Base-by-base conservation (phyloP, 2,888 invertebrate genomes). In the Antheraea yamamai region DNA sequence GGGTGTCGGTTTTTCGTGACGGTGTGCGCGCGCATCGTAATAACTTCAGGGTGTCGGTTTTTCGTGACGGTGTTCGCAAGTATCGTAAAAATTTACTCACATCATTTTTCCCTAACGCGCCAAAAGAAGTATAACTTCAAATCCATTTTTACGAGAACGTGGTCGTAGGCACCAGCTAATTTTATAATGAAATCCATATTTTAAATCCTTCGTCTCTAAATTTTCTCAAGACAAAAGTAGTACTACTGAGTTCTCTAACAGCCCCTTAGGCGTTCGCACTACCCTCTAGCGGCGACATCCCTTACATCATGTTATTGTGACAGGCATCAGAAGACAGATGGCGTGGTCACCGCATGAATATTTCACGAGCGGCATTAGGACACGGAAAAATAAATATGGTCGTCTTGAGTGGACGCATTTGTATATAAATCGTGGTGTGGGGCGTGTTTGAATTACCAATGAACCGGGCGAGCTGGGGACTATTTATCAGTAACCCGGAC, bases 371-470 rank as follows among this genome's bases (percentile, higher is more conserved):
- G 87, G 90, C 91, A 93, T 94, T 93, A 93, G 91, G 91, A 88
- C 89, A 86, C 86, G 89, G 91, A 91, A 93, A 93, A 93, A 93
- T 93, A 94, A 93, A 94, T 93, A 93, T 91, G 91, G 88, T 87
- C 84, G 89, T 89, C 90, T 91, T 90, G 86, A 87, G 87, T 90
- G 91, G 89, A 89, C 92, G 91, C 90, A 91, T 92, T 90, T 91
- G 91, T 93, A 89, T 91, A 93, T 93, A 93, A 93, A 93, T 93
- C 92, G 91, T 89, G 84, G 89, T 88, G 84, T 84, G 85, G 83
- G 84, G 86, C 93, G 92, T 93, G 93, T 88, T 85, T 86, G 83
- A 91, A 86, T 85, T 92, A 85, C 88, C 84, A 88, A 92, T 89
- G 86, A 81, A 82, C 80, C 81, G 81, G 81, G 79, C 79, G 76